Evolutionary conservation across 2,113 vertebrate genomes (phyloP), one percentile per base, ranked within the genome.

Genomic region (Stictonetta naevosa): DNA sequence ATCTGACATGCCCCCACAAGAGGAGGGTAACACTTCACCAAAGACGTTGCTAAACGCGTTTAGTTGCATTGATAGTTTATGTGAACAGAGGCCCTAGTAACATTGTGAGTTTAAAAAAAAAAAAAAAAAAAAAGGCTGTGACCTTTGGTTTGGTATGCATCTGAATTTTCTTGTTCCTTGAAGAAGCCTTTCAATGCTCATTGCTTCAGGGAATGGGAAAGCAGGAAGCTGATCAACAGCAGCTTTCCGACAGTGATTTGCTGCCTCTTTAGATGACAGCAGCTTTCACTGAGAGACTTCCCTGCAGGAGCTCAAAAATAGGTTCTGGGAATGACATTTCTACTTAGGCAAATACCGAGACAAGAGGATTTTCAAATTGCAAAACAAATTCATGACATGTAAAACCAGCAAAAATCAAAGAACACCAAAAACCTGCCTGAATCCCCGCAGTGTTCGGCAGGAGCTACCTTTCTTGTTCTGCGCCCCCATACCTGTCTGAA

Each of bases 201-300:
- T 79, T 73, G 88, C 60, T 90, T 56, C 69, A 56, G 75, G 50
- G 82, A 81, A 59, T 4, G 40, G 26, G 73, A 81, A 86, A 78
- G 80, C 53, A 91, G 77, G 66, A 92, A 94, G 77, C 20, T 90
- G 64, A 79, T 40, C 53, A 93, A 64, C 85, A 87, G 31, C 26
- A 34, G 73, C 82, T 93, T 85, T 92, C 38, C 71, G 42, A 52
- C 72, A 38, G 38, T 40, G 56, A 92, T 75, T 76, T 90, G 23
- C 88, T 86, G 56, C 64, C 64, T 93, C 20, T 84, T 31, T 40
- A n/a, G 52, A 40, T 34, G 73, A 75, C 59, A 72, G 56, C 62
- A 31, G 4, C 8, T 84, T 60, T 92, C 34, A 36, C 14, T n/a
- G 48, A 59, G 52, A 87, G 38, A 28, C 38, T 44, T 86, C 38